These are phyloP conservation scores for Polia nebulosa DNA, from an alignment of 2,888 invertebrate species.

Conservation along the genomic window DNA sequence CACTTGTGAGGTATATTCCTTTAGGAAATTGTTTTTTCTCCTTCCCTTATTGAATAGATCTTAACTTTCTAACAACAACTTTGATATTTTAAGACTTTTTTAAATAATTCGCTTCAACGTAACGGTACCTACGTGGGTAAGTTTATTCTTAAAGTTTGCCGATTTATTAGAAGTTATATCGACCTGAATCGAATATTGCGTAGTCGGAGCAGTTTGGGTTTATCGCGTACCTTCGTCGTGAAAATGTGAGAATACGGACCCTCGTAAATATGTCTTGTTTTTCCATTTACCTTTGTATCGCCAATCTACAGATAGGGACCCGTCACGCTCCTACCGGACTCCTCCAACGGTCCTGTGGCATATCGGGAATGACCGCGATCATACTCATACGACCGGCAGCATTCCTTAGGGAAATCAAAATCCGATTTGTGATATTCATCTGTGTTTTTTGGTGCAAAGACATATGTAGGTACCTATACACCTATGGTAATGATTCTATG, in stretches of 20 bases:
- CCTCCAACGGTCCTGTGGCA: constrained; percentile 74
- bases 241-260: constrained; percentile 75
- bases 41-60: constrained; percentile 68
- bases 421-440: constrained; percentile 79
- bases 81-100: constrained; percentile 62
- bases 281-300: constrained; percentile 77
- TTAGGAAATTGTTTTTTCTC: constrained; percentile 75
- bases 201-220: constrained; percentile 67
- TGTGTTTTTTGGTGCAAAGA: constrained; percentile 64
- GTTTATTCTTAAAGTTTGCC: constrained; percentile 58
- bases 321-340: constrained; percentile 76
- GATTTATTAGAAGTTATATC: constrained; percentile 67
- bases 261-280: constrained; percentile 81
- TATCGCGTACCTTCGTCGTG: constrained; percentile 69
- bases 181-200: constrained; percentile 69
- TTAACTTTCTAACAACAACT: constrained; percentile 62
- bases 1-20: constrained; percentile 69
- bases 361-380: constrained; percentile 81
- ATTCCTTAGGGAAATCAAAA: constrained; percentile 84
- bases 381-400: constrained; percentile 71
- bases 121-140: constrained; percentile 37
- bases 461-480: constrained; percentile 50
- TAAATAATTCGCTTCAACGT: constrained; percentile 61
- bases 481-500: constrained; percentile 14
- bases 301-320: constrained; percentile 73